Evolutionary conservation across 2,888 invertebrate genomes (phyloP).

Genomic region (Sminthurides aquaticus): DNA sequence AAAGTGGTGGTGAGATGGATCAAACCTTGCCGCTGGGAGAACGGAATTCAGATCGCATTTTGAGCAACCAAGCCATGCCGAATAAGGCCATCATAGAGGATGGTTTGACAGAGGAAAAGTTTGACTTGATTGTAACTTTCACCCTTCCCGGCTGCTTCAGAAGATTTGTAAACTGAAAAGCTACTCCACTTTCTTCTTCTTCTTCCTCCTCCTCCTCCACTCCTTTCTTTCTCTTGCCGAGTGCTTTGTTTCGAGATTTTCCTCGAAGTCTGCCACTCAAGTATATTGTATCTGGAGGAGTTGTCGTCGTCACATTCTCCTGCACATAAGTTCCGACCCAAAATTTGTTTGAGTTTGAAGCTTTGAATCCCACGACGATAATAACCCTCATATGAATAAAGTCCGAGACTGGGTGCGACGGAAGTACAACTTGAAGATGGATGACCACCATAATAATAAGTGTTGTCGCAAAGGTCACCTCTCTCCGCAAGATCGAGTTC

Average conservation of each 20-base stretch:
- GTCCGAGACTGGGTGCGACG: not conserved
- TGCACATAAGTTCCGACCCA: not conserved
- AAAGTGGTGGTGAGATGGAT: not conserved
- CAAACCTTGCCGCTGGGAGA: conserved; percentile 39
- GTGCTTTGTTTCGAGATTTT: not conserved
- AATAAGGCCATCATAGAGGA: conserved; percentile 64
- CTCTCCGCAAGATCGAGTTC: not conserved
- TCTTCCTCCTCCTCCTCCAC: not conserved
- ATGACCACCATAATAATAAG: not conserved
- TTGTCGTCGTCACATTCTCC: not conserved
- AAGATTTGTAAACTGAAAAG: not conserved
- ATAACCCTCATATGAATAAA: not conserved
- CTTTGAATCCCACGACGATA: not conserved
- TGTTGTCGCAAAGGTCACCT: not conserved
- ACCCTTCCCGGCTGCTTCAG: not conserved
- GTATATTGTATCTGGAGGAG: not conserved
- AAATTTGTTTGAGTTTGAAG: not conserved
- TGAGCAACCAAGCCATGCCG: conserved; percentile 76
- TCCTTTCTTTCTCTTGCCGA: not conserved
- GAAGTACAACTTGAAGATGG: not conserved
- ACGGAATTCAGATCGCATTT: conserved; percentile 69
- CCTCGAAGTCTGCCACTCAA: not conserved
- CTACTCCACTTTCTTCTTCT: not conserved
- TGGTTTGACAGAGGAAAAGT: conserved; percentile 1
- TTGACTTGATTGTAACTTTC: not conserved